A percentile compares a stretch with the other conserved stretches of the same genome.
Conservation (phyloP, 2,888 invertebrate species). For the Eupithecia insigniata region DNA sequence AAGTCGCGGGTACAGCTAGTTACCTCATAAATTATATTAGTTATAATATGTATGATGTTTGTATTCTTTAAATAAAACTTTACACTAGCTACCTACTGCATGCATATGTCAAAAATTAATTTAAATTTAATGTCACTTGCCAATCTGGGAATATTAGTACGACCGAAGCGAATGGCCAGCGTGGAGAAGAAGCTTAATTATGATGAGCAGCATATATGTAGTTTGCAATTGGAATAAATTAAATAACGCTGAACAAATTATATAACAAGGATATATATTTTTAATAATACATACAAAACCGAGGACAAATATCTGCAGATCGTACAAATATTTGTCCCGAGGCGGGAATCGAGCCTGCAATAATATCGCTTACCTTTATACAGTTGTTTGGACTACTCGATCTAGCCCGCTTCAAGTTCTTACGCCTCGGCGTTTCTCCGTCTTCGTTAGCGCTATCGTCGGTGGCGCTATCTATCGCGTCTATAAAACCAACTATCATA, state of each 20-base stretch:
- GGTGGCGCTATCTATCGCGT: slow-evolving; percentile 71
- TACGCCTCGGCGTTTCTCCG: slow-evolving; percentile 56
- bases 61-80: too few relatives aligned
- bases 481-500: slow-evolving; percentile 78
- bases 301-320: neutral
- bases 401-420: slow-evolving; percentile 64
- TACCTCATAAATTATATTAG: too few relatives aligned
- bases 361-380: slow-evolving; percentile 59
- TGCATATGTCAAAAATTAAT: neutral
- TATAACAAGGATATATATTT: neutral
- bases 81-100: too few relatives aligned
- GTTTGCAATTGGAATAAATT: too few relatives aligned
- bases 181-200: too few relatives aligned
- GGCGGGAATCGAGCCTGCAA: neutral
- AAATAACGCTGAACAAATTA: too few relatives aligned
- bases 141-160: neutral
- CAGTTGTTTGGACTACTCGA: slow-evolving; percentile 62
- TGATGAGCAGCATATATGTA: too few relatives aligned
- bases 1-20: too few relatives aligned
- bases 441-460: slow-evolving; percentile 71
- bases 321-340: neutral
- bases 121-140: neutral
- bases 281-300: neutral
- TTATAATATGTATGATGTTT: too few relatives aligned
- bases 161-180: too few relatives aligned